These are phyloP conservation scores for Himantopus leucocephalus DNA, from an alignment of 2,113 vertebrate species.

Conservation along the genomic window DNA sequence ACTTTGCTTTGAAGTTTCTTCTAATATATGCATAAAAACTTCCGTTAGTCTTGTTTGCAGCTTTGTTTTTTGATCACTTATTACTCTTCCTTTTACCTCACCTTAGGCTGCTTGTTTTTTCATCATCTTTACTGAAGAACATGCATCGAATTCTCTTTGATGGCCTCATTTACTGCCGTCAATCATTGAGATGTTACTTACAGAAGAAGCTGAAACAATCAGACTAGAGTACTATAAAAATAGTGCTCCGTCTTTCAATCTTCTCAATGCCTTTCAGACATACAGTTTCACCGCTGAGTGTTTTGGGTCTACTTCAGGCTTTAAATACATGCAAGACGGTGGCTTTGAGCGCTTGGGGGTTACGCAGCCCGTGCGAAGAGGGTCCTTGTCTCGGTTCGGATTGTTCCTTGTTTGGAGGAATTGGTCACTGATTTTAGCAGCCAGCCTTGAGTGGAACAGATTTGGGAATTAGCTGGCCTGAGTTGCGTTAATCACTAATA, in stretches of 20 bases:
- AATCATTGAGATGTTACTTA: not conserved
- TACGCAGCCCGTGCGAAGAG: fast-evolving
- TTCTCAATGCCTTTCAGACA: not conserved
- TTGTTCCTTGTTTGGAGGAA: not conserved
- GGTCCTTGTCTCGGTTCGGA: not conserved
- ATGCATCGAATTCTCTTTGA: not conserved
- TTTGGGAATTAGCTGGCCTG: not conserved
- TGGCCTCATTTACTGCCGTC: not conserved
- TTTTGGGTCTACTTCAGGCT: not conserved
- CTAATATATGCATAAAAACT: not conserved
- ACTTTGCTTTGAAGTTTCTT: not conserved
- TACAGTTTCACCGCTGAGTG: not conserved
- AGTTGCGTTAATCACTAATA: not conserved
- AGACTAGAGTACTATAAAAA: not conserved
- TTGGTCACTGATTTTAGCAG: not conserved
- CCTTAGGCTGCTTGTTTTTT: not conserved
- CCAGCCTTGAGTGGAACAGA: not conserved
- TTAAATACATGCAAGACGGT: not conserved
- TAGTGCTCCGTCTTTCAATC: not conserved
- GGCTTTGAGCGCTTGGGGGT: not conserved
- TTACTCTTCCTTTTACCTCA: not conserved
- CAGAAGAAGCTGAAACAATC: not conserved
- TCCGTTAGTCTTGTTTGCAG: not conserved
- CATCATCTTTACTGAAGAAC: not conserved
- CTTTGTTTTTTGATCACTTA: not conserved